phyloP scores from a whole-genome alignment of 2,888 invertebrate species.

The Pterobdella sp. region DNA sequence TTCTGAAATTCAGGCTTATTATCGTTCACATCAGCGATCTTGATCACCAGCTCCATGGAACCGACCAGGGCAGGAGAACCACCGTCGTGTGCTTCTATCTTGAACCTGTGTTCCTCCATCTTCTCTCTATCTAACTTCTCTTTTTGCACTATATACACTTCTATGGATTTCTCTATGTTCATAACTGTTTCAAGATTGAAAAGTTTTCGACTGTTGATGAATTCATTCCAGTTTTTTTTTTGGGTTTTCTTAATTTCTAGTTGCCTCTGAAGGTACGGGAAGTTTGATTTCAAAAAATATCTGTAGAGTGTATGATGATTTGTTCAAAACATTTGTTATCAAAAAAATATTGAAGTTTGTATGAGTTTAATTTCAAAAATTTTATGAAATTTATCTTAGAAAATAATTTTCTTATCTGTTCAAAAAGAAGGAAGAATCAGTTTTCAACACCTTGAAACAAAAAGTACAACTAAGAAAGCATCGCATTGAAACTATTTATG shows the following conservation, averaged over 20 bases:
- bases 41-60: slow-evolving; percentile 10
- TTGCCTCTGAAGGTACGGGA: slow-evolving; percentile 4
- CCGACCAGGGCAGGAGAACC: slow-evolving; percentile 7
- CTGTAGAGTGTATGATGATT: too few species aligned
- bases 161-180: slow-evolving; percentile 18
- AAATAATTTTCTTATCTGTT: too few species aligned
- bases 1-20: slow-evolving; percentile 12
- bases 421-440: too few species aligned
- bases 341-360: too few species aligned
- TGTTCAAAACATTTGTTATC: too few species aligned
- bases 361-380: too few species aligned
- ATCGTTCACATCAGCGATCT: slow-evolving; percentile 16
- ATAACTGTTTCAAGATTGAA: slow-evolving; percentile 15
- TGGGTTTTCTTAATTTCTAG: background rate
- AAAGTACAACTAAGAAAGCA: too few species aligned
- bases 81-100: slow-evolving; percentile 10
- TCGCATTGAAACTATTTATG: too few species aligned
- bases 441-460: too few species aligned
- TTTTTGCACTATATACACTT: slow-evolving; percentile 1
- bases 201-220: slow-evolving; percentile 9
- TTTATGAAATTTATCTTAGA: too few species aligned
- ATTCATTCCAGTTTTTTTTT: background rate
- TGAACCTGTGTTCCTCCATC: background rate
- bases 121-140: background rate
- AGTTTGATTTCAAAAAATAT: background rate